These are phyloP conservation scores for Mylabris sibirica DNA, from an alignment of 2,888 invertebrate genomes.

Conservation along the genomic window DNA sequence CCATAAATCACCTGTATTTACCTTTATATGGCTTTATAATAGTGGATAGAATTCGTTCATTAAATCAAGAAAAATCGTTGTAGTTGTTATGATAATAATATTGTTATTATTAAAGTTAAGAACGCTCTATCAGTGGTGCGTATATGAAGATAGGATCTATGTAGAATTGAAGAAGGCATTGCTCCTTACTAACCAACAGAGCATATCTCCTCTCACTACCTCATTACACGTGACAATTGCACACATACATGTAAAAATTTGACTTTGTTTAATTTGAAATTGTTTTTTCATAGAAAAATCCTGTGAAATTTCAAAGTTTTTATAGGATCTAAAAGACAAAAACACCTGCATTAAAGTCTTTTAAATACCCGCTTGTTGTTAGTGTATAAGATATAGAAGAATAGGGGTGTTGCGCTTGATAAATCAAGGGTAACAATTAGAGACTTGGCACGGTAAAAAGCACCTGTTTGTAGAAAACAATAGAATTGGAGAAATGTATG, in stretches of 20 bases:
- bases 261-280: neutral
- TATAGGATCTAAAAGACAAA: too few relatives aligned
- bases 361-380: slow-evolving; percentile 18
- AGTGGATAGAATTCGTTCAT: slow-evolving; percentile 9
- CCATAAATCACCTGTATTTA: neutral
- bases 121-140: slow-evolving; percentile 49
- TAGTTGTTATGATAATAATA: neutral
- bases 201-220: slow-evolving; percentile 58
- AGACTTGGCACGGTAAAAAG: neutral
- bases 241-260: slow-evolving; percentile 17
- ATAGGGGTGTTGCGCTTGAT: slow-evolving; percentile 44
- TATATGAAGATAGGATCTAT: slow-evolving; percentile 49
- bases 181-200: slow-evolving; percentile 56
- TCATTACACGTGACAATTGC: slow-evolving; percentile 59
- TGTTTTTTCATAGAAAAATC: neutral
- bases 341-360: slow-evolving; percentile 10
- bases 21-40: neutral
- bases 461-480: neutral
- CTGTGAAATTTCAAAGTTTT: neutral
- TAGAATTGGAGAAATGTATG: neutral
- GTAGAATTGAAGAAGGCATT: slow-evolving; percentile 46
- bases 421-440: slow-evolving; percentile 42
- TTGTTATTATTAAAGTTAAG: slow-evolving; percentile 25
- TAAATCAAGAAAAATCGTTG: slow-evolving; percentile 13
- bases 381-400: slow-evolving; percentile 7